A percentile compares a stretch with the other conserved stretches of the same genome.
Evolutionary conservation across 2,113 vertebrate species (phyloP).

Genomic region (Vicugna pacos): DNA sequence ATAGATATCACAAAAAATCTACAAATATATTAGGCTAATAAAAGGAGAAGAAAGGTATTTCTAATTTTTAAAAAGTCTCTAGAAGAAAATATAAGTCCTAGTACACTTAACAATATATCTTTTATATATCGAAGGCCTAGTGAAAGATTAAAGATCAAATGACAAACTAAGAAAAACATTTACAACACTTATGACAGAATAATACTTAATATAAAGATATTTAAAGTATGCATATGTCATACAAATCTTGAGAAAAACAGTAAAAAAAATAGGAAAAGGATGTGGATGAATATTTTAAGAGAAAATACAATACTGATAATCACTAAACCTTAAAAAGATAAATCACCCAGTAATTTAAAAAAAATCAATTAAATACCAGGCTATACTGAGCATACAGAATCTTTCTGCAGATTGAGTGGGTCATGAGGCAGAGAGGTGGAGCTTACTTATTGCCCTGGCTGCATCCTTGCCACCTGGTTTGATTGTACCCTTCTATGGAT

Average conservation of each 20-base stretch:
- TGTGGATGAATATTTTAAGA: not conserved
- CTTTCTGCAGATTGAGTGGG: not conserved
- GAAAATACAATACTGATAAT: not conserved
- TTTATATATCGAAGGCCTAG: not conserved
- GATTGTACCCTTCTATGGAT: accelerated
- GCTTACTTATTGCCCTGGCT: accelerated
- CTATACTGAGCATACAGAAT: not conserved
- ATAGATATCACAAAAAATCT: not conserved
- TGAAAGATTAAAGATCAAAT: slow-evolving; percentile 6
- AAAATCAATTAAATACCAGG: not conserved
- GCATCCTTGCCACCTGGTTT: not conserved
- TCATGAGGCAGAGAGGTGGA: not conserved
- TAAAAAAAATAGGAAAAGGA: slow-evolving; percentile 3
- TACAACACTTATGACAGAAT: not conserved
- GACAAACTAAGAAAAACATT: not conserved
- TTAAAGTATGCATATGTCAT: not conserved
- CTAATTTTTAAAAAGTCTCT: not conserved
- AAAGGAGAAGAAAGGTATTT: not conserved
- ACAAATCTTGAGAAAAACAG: slow-evolving; percentile 13
- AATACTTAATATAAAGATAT: not conserved
- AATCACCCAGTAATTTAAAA: not conserved
- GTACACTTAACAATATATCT: not conserved
- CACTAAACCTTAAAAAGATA: not conserved
- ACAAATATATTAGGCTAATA: not conserved
- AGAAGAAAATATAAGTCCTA: not conserved